Percentiles rank a stretch among this genome's conserved stretches.
These are phyloP conservation scores for Arctia plantaginis DNA, from an alignment of 2,888 invertebrate genomes.

Conservation along the genomic window DNA sequence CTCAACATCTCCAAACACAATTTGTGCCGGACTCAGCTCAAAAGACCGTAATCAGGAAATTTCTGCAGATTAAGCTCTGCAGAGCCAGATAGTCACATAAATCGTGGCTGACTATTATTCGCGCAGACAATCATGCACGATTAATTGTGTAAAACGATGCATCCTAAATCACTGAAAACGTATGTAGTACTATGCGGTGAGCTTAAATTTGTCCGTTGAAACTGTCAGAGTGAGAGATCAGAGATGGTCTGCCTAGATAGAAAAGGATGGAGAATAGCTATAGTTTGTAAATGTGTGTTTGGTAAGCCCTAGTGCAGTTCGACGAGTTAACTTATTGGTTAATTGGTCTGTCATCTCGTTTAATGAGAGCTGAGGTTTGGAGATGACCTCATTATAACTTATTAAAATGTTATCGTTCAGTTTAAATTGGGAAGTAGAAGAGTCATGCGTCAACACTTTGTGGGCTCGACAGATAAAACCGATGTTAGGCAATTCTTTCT, in stretches of 20 bases:
- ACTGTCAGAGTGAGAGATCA: slow-evolving; percentile 6
- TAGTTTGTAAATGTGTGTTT: slow-evolving; percentile 12
- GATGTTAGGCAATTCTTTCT: neutral
- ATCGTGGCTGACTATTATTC: slow-evolving; percentile 47
- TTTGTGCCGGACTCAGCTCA: neutral
- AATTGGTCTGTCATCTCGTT: slow-evolving; percentile 38
- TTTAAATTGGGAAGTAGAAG: neutral
- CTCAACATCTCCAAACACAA: neutral
- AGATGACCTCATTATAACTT: slow-evolving; percentile 2
- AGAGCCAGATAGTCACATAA: slow-evolving; percentile 41
- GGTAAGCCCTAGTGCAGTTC: slow-evolving; percentile 25
- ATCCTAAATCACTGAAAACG: slow-evolving; percentile 51
- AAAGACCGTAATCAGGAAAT: slow-evolving; percentile 36
- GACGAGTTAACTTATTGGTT: slow-evolving; percentile 42
- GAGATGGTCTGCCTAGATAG: neutral
- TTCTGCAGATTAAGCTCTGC: slow-evolving; percentile 38
- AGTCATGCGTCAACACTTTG: neutral
- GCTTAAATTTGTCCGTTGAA: neutral
- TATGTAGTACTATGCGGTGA: slow-evolving; percentile 16
- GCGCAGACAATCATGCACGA: slow-evolving; percentile 52
- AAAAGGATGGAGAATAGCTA: slow-evolving; percentile 11
- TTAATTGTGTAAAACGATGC: slow-evolving; percentile 55
- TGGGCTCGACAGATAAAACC: neutral
- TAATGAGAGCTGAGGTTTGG: slow-evolving; percentile 15
- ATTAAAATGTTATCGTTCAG: neutral